These are phyloP conservation scores for Crepidodera aurea DNA, from an alignment of 2,888 invertebrate species.

Conservation along the genomic window DNA sequence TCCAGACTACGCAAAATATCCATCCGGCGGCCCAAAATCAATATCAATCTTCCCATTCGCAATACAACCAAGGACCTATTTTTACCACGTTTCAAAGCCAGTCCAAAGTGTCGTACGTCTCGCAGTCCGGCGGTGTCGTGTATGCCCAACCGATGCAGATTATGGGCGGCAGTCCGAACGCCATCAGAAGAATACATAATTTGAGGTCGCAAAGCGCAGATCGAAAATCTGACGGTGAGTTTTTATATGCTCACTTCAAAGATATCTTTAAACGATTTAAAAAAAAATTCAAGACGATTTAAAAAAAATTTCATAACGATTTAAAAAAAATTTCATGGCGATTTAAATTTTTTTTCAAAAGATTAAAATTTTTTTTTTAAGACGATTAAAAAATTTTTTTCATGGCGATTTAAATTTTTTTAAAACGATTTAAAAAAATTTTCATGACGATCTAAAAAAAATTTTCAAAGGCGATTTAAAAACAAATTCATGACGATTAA, in stretches of 20 bases:
- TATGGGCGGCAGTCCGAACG: conserved; percentile 62
- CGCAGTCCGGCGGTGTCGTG: conserved; percentile 59
- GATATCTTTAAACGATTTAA: conserved; percentile 17
- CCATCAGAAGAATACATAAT: conserved; percentile 63
- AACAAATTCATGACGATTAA: too few relatives aligned
- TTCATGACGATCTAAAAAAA: too few relatives aligned
- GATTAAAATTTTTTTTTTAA: too few relatives aligned
- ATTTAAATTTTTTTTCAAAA: too few relatives aligned
- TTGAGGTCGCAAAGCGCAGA: conserved; percentile 71
- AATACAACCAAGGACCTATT: conserved; percentile 45
- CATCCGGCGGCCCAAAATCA: conserved; percentile 51
- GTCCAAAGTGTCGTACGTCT: conserved; percentile 57
- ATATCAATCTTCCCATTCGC: conserved; percentile 42
- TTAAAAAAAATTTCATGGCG: too few relatives aligned
- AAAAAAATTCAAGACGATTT: too few relatives aligned
- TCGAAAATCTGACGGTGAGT: conserved; percentile 63
- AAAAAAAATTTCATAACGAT: too few relatives aligned
- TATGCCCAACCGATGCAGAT: conserved; percentile 68
- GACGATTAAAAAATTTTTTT: too few relatives aligned
- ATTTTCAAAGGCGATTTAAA: too few relatives aligned
- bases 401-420: too few relatives aligned
- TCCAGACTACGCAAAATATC: conserved; percentile 44
- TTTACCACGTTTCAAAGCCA: conserved; percentile 59
- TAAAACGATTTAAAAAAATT: too few relatives aligned
- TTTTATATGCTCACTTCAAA: too few relatives aligned